A percentile compares a stretch with the other conserved stretches of the same genome.
These are phyloP conservation scores for Gnathonemus echidnorhynchus DNA, from an alignment of 2,113 vertebrate species.

Conservation along the genomic window DNA sequence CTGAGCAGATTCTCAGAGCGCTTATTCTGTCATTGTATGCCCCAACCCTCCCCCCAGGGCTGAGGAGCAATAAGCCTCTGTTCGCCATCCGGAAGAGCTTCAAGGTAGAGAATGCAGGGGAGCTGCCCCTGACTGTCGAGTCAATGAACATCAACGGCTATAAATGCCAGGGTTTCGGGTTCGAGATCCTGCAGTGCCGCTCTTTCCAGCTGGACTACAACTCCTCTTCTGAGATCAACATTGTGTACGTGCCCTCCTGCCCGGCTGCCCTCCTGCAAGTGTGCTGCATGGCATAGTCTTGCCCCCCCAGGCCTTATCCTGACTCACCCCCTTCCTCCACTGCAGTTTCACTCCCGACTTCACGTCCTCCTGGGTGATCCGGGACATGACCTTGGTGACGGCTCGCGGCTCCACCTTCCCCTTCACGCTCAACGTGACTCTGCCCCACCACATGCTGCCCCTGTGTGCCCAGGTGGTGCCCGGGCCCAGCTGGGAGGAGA, in stretches of 20 bases:
- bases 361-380: conserved; percentile 94
- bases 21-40: neutral
- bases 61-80: conserved; percentile 83
- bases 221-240: conserved; percentile 83
- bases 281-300: neutral
- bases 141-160: conserved; percentile 95
- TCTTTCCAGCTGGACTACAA: conserved; percentile 80
- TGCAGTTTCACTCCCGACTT: conserved; percentile 95
- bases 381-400: conserved; percentile 82
- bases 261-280: neutral
- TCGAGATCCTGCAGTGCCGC: conserved; percentile 86
- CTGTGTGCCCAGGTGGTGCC: conserved; percentile 91
- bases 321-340: neutral
- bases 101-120: conserved; percentile 91
- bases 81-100: conserved; percentile 87
- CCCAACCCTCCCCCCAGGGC: conserved; percentile 53
- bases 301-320: neutral
- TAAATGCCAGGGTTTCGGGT: conserved; percentile 91
- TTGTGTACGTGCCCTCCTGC: conserved; percentile 69
- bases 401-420: conserved; percentile 76
- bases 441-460: conserved; percentile 90
- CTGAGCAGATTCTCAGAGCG: neutral
- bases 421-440: conserved; percentile 90
- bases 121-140: conserved; percentile 83
- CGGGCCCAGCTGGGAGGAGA: conserved; percentile 94